Evolutionary conservation across 2,888 invertebrate species (phyloP).

Genomic region (Adelphocoris suturalis): DNA sequence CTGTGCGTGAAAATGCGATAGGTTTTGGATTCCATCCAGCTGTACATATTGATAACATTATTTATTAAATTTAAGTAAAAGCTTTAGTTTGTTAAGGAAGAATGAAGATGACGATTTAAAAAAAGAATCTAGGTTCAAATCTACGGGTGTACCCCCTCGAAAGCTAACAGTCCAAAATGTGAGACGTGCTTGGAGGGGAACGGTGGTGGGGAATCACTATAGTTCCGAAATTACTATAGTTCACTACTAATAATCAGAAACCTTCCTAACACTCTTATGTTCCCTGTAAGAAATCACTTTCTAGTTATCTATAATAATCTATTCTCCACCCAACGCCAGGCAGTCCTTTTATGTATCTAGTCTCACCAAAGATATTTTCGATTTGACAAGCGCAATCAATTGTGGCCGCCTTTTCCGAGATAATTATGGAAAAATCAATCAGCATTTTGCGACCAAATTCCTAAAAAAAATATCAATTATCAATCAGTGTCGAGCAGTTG

Average conservation of each 20-base stretch:
- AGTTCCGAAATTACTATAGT: constrained; percentile 19
- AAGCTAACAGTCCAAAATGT: constrained; percentile 34
- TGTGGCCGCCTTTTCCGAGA: neutral
- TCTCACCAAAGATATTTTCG: constrained; percentile 58
- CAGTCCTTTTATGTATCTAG: constrained; percentile 46
- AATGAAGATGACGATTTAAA: neutral
- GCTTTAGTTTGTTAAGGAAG: constrained; percentile 7
- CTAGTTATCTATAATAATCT: neutral
- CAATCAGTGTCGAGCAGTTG: neutral
- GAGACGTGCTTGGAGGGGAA: constrained; percentile 54
- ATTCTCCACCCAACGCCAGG: constrained; percentile 43
- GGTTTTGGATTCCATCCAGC: neutral
- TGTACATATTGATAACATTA: neutral
- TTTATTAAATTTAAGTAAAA: constrained; percentile 7
- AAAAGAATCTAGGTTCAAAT: constrained; percentile 62
- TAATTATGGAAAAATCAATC: neutral
- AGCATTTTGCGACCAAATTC: neutral
- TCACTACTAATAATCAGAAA: neutral
- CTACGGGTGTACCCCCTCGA: constrained; percentile 64
- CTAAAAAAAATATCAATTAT: neutral
- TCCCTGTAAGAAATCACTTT: neutral
- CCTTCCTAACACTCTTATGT: neutral
- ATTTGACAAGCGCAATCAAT: neutral
- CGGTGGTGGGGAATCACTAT: constrained; percentile 63
- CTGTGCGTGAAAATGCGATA: neutral